Evolutionary conservation across 2,797 vertebrate genomes (phyloP).

Genomic region (Perdix hodgsoniae): DNA sequence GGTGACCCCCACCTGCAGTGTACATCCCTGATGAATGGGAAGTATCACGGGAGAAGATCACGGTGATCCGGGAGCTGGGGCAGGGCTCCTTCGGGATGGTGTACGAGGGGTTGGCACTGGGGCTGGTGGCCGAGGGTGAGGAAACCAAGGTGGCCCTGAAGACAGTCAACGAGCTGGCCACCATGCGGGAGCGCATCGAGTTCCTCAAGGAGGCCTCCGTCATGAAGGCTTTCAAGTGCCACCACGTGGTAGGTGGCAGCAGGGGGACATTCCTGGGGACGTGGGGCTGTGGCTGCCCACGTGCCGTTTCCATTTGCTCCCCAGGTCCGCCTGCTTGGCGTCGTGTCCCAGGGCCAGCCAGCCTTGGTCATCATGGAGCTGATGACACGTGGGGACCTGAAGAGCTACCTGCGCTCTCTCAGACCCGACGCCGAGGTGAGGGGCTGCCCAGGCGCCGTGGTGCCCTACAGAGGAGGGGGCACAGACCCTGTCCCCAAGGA

Average conservation of each 20-base stretch:
- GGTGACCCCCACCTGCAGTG: neutral
- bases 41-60: conserved; percentile 82
- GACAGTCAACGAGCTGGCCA: conserved; percentile 84
- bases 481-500: fast-evolving
- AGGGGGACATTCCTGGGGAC: neutral
- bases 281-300: fast-evolving
- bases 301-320: neutral
- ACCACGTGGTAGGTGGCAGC: conserved; percentile 80
- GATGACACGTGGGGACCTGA: conserved; percentile 84
- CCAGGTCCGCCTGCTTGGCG: conserved; percentile 83
- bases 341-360: conserved; percentile 85
- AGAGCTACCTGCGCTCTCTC: conserved; percentile 83
- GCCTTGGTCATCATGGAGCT: conserved; percentile 87
- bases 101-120: conserved; percentile 80
- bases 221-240: conserved; percentile 86
- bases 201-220: conserved; percentile 86
- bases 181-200: conserved; percentile 80
- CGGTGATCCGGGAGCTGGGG: conserved; percentile 82
- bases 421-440: conserved; percentile 82
- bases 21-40: conserved; percentile 86
- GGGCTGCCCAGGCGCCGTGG: fast-evolving
- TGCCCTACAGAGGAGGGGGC: fast-evolving
- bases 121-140: conserved; percentile 69
- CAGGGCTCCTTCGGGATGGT: conserved; percentile 88
- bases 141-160: conserved; percentile 83